Evolutionary conservation across 2,797 vertebrate genomes (phyloP), one percentile per base, ranked within the genome.

Genomic region (Tarsius wallacei): DNA sequence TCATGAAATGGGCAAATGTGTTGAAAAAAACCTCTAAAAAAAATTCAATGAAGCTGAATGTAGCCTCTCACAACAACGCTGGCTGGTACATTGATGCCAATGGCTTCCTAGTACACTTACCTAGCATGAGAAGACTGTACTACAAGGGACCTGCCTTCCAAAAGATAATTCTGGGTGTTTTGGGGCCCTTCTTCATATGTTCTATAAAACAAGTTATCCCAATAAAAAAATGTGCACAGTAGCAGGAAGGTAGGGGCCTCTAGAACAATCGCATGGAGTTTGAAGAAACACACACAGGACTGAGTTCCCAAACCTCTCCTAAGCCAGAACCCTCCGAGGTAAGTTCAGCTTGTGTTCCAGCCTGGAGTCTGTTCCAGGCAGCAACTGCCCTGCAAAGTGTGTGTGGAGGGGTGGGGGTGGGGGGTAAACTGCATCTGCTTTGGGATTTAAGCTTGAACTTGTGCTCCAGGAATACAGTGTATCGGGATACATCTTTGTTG

Each of bases 391-490:
- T 42, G 42, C 42, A 5, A 42, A 42, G 42, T 42, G 42, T 42
- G 4, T 42, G 42, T 42, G 42, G 42, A 42, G 5, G 42, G 42
- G 42, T 42, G 7, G 42, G 42, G 42, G 42, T 42, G 42, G 42
- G 42, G 42, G 42, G 42, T 42, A 42, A 42, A 5, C 42, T 42
- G 42, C 42, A 42, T 77, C 93, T 88, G 95, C 74, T 77, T 91
- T 87, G 73, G 96, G 88, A 94, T 97, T 97, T 97, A 90, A 95
- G 90, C 47, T 94, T 93, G 87, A 97, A 80, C 31, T 91, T 80
- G 71, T 47, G 24, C 77, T 87, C 76, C 74, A 89, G 76, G 89
- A 90, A 91, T 47, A 74, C 16, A 33, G 82, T 70, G 24, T 55
- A 93, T 70, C 14, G 12, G 63, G 49, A 90, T 17, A 66, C 42